Evolutionary conservation across 2,113 vertebrate genomes (phyloP), one percentile per base, ranked within the genome.

Genomic region (Hydrolagus affinis): DNA sequence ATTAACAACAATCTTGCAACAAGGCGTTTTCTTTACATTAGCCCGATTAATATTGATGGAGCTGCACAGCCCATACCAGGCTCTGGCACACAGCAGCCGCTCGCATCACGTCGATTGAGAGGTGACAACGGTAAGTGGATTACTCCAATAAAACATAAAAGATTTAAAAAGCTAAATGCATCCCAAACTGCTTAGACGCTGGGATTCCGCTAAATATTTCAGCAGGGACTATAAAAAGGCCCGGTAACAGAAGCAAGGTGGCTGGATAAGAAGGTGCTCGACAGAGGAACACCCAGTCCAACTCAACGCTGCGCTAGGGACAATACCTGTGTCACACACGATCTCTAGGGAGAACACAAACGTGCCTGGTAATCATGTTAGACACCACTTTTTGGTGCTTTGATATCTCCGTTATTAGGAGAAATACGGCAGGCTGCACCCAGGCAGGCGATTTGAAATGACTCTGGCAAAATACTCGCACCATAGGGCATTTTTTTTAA

Each of bases 101-200:
- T 83, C 60, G 23, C n/a, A 78, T 78, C 57, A 66, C 62, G 77
- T 80, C 25, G 8, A 83, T 83, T 66, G 60, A 7, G 14, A 83
- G 25, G 56, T n/a, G 21, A 83, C 59, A 80, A 80, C 32, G 59
- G 10, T 64, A 80, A 64, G 25, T 66, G 60, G 77, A 66, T 83
- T 66, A 83, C 14, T 66, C 7, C 14, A 83, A 30, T 66, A 30
- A 80, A 80, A 66, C 8, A 8, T 11, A 83, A 83, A 83, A 64
- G 64, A 83, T 83, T 83, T 25, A 80, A 30, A 56, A 78, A 83
- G 28, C 23, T 30, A 66, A 83, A 30, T 17, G 60, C 62, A 62
- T 66, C 25, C 77, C 25, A 83, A 66, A 66, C 60, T 64, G 59
- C 25, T 30, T 28, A 30, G 15, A 66, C 23, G 17, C 14, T 28